These are phyloP conservation scores for Mercenaria mercenaria DNA, from an alignment of 1,140 invertebrate genomes.

Conservation along the genomic window DNA sequence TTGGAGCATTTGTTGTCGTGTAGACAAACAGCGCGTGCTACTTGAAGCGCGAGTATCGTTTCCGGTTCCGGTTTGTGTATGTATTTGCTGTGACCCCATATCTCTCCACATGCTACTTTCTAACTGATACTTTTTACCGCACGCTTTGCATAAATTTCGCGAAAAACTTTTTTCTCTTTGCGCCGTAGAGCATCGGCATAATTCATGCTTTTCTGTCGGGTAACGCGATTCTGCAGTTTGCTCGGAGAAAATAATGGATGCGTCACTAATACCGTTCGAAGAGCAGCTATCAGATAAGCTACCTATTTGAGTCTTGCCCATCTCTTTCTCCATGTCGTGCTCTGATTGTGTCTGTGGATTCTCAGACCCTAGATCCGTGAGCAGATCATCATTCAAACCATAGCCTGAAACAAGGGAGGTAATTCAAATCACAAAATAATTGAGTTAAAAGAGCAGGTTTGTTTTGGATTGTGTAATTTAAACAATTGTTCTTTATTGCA, in stretches of 20 bases:
- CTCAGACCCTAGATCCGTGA: conserved; percentile 43
- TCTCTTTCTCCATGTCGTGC: background rate
- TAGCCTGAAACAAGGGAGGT: conserved; percentile 48
- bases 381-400: conserved; percentile 35
- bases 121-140: conserved; percentile 19
- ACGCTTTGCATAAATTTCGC: conserved; percentile 29
- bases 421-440: too few relatives aligned
- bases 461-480: too few relatives aligned
- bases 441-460: too few relatives aligned
- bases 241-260: background rate
- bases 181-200: conserved; percentile 32
- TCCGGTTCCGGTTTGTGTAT: background rate
- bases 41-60: background rate
- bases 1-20: background rate
- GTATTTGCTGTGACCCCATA: background rate
- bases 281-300: background rate
- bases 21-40: background rate
- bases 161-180: conserved; percentile 15
- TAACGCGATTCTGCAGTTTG: background rate
- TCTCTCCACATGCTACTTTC: background rate
- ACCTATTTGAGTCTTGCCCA: background rate
- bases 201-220: background rate
- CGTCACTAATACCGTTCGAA: conserved; percentile 28
- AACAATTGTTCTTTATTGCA: too few relatives aligned
- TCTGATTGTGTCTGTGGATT: conserved; percentile 35